Conservation (phyloP, 1,140 invertebrate species). For the Asobara japonica region DNA sequence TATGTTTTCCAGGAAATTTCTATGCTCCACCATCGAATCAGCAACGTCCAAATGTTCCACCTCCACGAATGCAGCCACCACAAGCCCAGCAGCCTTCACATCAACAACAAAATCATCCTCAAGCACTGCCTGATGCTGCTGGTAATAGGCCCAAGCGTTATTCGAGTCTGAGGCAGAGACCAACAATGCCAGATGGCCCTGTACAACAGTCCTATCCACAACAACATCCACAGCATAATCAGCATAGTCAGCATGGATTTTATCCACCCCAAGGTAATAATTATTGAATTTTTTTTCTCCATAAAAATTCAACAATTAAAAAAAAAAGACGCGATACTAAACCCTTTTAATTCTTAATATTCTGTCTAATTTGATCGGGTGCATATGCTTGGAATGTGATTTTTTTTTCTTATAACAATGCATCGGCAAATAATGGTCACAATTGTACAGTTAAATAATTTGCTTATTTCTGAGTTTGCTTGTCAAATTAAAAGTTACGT, state of each 20-base stretch:
- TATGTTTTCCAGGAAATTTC: constrained; percentile 57
- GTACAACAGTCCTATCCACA: constrained; percentile 58
- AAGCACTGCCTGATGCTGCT: constrained; percentile 57
- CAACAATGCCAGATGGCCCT: constrained; percentile 57
- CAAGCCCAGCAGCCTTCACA: constrained; percentile 48
- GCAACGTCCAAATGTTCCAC: constrained; percentile 62
- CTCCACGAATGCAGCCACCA: constrained; percentile 66
- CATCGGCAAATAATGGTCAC: no score
- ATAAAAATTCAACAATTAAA: neutral
- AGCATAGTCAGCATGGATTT: constrained; percentile 54
- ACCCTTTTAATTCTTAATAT: no score
- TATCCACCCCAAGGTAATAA: constrained; percentile 60
- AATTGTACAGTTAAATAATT: no score
- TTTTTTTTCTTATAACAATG: no score
- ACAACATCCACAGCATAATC: constrained; percentile 39
- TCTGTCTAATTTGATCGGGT: no score
- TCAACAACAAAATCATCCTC: constrained; percentile 46
- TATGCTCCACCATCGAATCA: constrained; percentile 59
- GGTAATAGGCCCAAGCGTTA: constrained; percentile 77
- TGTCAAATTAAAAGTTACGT: no score
- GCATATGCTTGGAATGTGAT: no score
- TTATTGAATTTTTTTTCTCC: neutral
- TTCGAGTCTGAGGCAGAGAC: constrained; percentile 77
- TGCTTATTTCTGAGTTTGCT: no score
- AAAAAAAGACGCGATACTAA: no score